Evolutionary conservation across 2,888 invertebrate genomes (phyloP).

Genomic region (Cylindroiulus punctatus): DNA sequence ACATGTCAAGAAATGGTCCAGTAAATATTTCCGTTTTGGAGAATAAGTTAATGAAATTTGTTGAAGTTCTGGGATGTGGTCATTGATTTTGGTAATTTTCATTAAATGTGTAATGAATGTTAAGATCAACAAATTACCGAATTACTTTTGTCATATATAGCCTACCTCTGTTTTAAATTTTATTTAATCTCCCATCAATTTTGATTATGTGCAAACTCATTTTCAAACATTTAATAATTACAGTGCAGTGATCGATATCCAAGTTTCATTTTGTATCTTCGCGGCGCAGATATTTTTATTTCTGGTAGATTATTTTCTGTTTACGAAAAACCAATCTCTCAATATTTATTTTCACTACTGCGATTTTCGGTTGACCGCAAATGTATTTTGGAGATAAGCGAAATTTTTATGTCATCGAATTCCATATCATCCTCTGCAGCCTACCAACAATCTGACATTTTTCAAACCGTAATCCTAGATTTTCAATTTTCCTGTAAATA

Average conservation of each 20-base stretch:
- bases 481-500: not conserved
- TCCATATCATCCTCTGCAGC: not conserved
- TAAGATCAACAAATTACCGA: no score
- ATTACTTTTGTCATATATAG: no score
- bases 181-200: not conserved
- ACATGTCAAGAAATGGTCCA: no score
- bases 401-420: not conserved
- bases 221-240: no score
- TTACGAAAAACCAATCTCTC: not conserved
- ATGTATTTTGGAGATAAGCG: slow-evolving; percentile 5
- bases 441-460: not conserved
- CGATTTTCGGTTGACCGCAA: not conserved
- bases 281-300: not conserved
- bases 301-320: not conserved
- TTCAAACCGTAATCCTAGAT: not conserved
- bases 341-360: slow-evolving; percentile 1
- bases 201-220: no score
- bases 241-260: not conserved
- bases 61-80: no score
- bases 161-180: not conserved
- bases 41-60: no score
- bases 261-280: not conserved
- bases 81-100: no score
- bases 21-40: no score
- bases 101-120: no score